phyloP scores from a whole-genome alignment of 2,797 vertebrate genomes.

The Poecilia wingei region DNA sequence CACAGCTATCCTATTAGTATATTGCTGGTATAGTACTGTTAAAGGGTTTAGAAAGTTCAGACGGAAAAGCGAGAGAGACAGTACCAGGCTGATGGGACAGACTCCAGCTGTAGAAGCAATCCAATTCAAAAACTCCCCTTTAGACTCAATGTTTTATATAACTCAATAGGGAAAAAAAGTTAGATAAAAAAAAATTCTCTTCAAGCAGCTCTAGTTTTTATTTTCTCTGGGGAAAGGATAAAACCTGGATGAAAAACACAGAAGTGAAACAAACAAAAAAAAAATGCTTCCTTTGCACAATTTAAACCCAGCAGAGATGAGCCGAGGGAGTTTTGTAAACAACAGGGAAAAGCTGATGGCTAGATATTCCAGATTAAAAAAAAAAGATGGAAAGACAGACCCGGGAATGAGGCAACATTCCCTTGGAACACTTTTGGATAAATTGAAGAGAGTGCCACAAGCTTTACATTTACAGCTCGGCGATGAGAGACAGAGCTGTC shows the following conservation, averaged over 20 bases:
- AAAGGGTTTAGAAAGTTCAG: conserved; percentile 44
- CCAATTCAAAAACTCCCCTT: conserved; percentile 53
- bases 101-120: conserved; percentile 50
- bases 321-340: conserved; percentile 70
- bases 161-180: conserved; percentile 13
- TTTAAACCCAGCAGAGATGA: conserved; percentile 71
- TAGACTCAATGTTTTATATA: conserved; percentile 51
- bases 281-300: conserved; percentile 69
- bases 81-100: conserved; percentile 54
- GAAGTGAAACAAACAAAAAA: conserved; percentile 37
- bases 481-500: conserved; percentile 41
- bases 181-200: conserved; percentile 45
- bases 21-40: conserved; percentile 30
- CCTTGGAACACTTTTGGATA: conserved; percentile 64
- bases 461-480: conserved; percentile 38
- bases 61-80: conserved; percentile 36
- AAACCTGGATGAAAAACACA: conserved; percentile 67
- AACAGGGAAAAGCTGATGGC: conserved; percentile 64
- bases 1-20: conserved; percentile 49
- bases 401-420: conserved; percentile 37
- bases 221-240: conserved; percentile 58
- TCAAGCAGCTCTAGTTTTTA: conserved; percentile 58
- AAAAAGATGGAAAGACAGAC: conserved; percentile 29
- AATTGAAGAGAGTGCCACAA: conserved; percentile 41
- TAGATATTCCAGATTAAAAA: conserved; percentile 68